Conservation (phyloP, 1,140 invertebrate genomes). For the Aphelinus certus region DNA sequence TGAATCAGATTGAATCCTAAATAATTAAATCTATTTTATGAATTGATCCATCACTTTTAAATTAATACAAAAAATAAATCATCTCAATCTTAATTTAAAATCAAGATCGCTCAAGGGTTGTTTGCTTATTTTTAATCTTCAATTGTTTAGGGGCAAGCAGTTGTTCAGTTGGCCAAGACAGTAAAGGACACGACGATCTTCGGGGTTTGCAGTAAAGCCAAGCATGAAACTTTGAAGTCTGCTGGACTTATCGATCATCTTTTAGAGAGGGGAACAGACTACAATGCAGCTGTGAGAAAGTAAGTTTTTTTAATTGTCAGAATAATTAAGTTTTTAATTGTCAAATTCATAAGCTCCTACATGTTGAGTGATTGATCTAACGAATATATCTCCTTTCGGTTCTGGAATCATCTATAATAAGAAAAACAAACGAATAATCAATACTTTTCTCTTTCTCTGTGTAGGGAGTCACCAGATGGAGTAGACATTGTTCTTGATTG, state of each 20-base stretch:
- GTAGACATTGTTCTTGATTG: slow-evolving; percentile 90
- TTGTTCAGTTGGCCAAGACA: slow-evolving; percentile 83
- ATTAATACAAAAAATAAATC: neutral
- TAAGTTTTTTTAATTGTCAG: slow-evolving; percentile 62
- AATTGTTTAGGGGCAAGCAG: slow-evolving; percentile 78
- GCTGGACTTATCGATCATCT: slow-evolving; percentile 78
- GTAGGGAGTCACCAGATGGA: slow-evolving; percentile 78
- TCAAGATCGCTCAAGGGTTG: neutral
- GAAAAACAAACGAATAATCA: neutral
- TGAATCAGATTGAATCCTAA: no score
- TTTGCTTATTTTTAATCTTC: slow-evolving; percentile 14
- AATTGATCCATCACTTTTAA: slow-evolving; percentile 1
- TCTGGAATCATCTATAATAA: neutral
- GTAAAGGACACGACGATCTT: slow-evolving; percentile 85
- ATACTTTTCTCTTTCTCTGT: slow-evolving; percentile 42
- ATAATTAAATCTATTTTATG: neutral
- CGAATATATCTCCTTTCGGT: slow-evolving; percentile 6
- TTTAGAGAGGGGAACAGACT: slow-evolving; percentile 81
- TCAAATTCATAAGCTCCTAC: no score
- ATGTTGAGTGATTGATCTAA: neutral
- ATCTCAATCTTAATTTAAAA: neutral
- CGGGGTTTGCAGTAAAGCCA: slow-evolving; percentile 85
- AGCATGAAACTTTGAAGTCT: slow-evolving; percentile 82
- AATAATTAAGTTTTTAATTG: slow-evolving; percentile 3
- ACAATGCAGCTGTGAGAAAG: slow-evolving; percentile 86